Evolutionary conservation across 2,113 vertebrate species (phyloP).

Genomic region (Poicephalus meyeri): DNA sequence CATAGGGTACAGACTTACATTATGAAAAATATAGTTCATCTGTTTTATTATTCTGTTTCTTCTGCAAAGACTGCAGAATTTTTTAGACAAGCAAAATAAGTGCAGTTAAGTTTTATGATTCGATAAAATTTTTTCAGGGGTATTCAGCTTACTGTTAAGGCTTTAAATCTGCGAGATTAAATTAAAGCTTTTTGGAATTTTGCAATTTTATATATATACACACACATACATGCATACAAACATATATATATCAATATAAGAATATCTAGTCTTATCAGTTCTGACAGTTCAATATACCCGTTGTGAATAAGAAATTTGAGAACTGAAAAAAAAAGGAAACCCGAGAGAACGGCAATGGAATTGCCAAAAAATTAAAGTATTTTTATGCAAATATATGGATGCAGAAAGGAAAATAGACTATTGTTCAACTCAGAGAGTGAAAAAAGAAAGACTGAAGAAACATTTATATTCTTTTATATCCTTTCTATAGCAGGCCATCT

Average conservation of each 20-base stretch:
- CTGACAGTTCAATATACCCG: background rate
- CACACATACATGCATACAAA: background rate
- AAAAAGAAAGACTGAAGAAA: background rate
- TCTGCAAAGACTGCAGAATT: background rate
- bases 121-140: background rate
- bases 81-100: background rate
- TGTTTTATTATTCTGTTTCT: background rate
- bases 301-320: background rate
- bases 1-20: background rate
- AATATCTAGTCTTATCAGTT: background rate
- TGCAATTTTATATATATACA: background rate
- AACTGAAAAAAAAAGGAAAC: background rate
- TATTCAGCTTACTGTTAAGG: background rate
- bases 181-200: background rate
- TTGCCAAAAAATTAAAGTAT: fast-evolving
- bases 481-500: fast-evolving
- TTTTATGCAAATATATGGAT: background rate
- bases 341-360: fast-evolving
- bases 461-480: background rate
- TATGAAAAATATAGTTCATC: background rate
- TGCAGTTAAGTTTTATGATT: background rate
- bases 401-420: background rate
- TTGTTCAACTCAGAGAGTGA: background rate
- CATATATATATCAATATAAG: background rate
- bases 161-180: background rate